Evolutionary conservation across 2,888 invertebrate genomes (phyloP), one percentile per base, ranked within the genome.

Genomic region (Drosophila robusta): DNA sequence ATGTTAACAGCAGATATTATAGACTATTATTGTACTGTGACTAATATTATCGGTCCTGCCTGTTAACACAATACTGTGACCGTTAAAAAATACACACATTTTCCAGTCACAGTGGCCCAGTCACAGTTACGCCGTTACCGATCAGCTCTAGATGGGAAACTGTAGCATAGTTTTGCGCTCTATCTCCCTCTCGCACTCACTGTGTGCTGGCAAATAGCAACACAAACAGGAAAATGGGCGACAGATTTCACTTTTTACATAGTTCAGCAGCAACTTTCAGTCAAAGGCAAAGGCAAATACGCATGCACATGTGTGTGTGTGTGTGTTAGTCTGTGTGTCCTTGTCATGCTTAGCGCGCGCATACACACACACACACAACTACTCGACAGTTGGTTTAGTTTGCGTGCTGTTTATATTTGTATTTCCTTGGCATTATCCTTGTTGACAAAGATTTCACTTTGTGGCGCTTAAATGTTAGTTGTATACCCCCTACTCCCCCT

Each of bases 381-480:
- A 73, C 67, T 80, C 72, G 72, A 78, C 58, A 77, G 70, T 68
- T 85, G 85, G 78, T 89, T 83, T 76, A 88, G 87, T 86, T 89
- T 88, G 89, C 80, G 86, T 88, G 78, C 89, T 89, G 89, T 86
- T 86, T 87, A 87, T 86, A 89, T 87, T 87, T 87, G 89, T 89
- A 89, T 89, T 87, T 89, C 86, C 89, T 86, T 87, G 84, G 89
- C 81, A 89, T 87, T 87, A 89, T 89, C 89, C 86, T 78, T 89
- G 90, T 87, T 89, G 89, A 87, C 89, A 89, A 87, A 89, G 89
- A 89, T 87, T 87, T 87, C 86, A 89, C 89, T 89, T 89, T 88
- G 89, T 89, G 89, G 89, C 89, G 87, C 89, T 89, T 87, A 89
- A 89, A 88, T 89, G 88, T 87, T 87, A 76, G 89, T 78, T 84